Conservation (phyloP, 2,888 invertebrate genomes). For the Meloe dianella region DNA sequence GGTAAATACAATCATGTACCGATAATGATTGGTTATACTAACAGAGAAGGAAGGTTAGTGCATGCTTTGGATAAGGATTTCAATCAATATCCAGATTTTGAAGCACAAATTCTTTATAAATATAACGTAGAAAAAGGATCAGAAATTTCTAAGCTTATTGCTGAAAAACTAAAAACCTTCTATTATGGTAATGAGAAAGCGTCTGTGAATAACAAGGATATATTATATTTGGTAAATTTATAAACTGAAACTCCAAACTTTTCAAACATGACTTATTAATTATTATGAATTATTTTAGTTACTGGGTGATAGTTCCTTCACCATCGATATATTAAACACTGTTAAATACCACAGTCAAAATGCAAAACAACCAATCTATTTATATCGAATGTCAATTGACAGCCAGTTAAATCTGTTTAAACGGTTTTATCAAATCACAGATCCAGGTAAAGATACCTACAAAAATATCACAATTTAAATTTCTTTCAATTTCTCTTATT, state of each 20-base stretch:
- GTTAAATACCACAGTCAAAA: slow-evolving; percentile 33
- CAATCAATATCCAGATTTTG: slow-evolving; percentile 32
- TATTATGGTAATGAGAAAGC: slow-evolving; percentile 40
- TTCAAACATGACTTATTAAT: not conserved
- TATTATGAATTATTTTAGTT: slow-evolving; percentile 35
- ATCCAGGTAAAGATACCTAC: slow-evolving; percentile 39
- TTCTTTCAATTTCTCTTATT: no score
- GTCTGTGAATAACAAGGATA: not conserved
- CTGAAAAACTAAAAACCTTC: slow-evolving; percentile 54
- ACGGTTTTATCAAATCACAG: slow-evolving; percentile 25
- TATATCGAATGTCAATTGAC: slow-evolving; percentile 42
- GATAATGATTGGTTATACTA: slow-evolving; percentile 52
- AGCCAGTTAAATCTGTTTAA: slow-evolving; percentile 39
- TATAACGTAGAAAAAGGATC: slow-evolving; percentile 40
- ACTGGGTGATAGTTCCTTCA: slow-evolving; percentile 42
- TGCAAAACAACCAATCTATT: slow-evolving; percentile 38
- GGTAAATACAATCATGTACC: slow-evolving; percentile 54
- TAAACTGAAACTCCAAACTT: no score
- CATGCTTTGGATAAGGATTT: slow-evolving; percentile 40
- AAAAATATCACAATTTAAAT: no score
- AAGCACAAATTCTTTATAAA: slow-evolving; percentile 41
- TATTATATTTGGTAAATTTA: not conserved
- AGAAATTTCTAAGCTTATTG: slow-evolving; percentile 47
- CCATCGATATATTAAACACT: slow-evolving; percentile 32
- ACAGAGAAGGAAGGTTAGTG: slow-evolving; percentile 51